Percentiles rank a stretch among this genome's conserved stretches.
These are phyloP conservation scores for Aspidiotus rigidus DNA, from an alignment of 2,888 invertebrate genomes.

Conservation along the genomic window DNA sequence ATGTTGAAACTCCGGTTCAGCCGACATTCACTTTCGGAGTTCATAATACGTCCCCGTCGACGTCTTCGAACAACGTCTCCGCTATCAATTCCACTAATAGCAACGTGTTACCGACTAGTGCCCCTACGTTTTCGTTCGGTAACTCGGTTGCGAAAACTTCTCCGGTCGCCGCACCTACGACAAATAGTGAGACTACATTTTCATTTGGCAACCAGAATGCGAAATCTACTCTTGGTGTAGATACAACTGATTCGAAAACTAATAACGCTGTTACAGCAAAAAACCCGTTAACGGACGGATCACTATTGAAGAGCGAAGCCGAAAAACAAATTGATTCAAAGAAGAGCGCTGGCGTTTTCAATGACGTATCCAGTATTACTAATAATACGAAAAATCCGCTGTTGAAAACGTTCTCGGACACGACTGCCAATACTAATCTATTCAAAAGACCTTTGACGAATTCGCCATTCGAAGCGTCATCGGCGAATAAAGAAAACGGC, in stretches of 20 bases:
- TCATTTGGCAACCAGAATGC: slow-evolving; percentile 36
- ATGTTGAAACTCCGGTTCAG: background rate
- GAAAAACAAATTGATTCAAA: background rate
- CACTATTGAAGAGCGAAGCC: background rate
- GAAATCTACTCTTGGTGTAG: background rate
- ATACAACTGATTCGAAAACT: background rate
- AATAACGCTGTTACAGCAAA: background rate
- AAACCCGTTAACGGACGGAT: background rate
- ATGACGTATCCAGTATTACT: slow-evolving; percentile 7
- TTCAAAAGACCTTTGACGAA: background rate
- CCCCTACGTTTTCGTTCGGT: slow-evolving; percentile 36
- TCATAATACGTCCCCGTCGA: background rate
- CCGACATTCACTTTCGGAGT: slow-evolving; percentile 8
- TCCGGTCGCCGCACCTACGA: slow-evolving; percentile 14
- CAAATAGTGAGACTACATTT: slow-evolving; percentile 28
- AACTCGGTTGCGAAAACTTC: slow-evolving; percentile 40
- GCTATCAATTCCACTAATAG: background rate
- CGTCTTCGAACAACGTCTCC: background rate
- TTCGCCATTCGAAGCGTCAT: background rate
- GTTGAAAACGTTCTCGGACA: background rate
- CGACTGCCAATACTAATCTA: background rate
- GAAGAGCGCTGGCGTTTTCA: background rate
- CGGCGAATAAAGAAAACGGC: slow-evolving; percentile 20
- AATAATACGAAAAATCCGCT: background rate
- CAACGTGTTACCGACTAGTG: slow-evolving; percentile 21